phyloP scores from a whole-genome alignment of 2,888 invertebrate genomes.

The Orthosia gothica region DNA sequence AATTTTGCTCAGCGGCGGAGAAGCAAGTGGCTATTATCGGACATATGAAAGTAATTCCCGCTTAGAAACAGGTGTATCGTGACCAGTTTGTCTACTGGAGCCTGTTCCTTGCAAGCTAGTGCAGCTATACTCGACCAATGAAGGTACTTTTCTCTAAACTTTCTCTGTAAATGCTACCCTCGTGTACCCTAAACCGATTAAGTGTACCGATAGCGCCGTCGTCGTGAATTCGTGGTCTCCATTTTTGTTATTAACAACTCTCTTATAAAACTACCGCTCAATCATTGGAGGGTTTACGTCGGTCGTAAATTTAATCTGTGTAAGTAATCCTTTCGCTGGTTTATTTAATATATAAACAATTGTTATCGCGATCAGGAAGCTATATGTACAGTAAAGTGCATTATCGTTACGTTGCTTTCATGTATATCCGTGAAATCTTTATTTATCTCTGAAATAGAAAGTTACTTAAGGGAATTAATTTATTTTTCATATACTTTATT shows the following conservation, averaged over 20 bases:
- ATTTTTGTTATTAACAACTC: slow-evolving; percentile 35
- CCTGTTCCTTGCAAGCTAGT: slow-evolving; percentile 68
- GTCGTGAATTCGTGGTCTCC: background rate
- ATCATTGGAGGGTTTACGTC: slow-evolving; percentile 25
- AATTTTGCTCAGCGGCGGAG: slow-evolving; percentile 41
- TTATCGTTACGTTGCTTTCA: slow-evolving; percentile 13
- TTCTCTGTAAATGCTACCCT: slow-evolving; percentile 71
- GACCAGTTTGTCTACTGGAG: slow-evolving; percentile 76
- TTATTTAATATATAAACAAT: slow-evolving; percentile 6
- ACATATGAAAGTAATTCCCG: slow-evolving; percentile 75
- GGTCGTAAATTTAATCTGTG: slow-evolving; percentile 35
- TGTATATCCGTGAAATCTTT: slow-evolving; percentile 4
- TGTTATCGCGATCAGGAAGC: slow-evolving; percentile 25
- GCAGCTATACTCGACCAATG: slow-evolving; percentile 14
- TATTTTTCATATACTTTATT: no score
- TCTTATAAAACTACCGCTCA: slow-evolving; percentile 23
- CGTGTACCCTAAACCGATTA: slow-evolving; percentile 53
- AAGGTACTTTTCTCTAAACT: slow-evolving; percentile 76
- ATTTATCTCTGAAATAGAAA: slow-evolving; percentile 8
- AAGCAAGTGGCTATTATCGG: slow-evolving; percentile 32
- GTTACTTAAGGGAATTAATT: background rate
- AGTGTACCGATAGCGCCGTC: slow-evolving; percentile 37
- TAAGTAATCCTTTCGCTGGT: slow-evolving; percentile 19
- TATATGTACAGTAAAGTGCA: slow-evolving; percentile 4
- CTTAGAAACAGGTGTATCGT: slow-evolving; percentile 73